These are phyloP conservation scores for Myotis pilosus DNA, from an alignment of 2,797 vertebrate genomes.

Conservation along the genomic window DNA sequence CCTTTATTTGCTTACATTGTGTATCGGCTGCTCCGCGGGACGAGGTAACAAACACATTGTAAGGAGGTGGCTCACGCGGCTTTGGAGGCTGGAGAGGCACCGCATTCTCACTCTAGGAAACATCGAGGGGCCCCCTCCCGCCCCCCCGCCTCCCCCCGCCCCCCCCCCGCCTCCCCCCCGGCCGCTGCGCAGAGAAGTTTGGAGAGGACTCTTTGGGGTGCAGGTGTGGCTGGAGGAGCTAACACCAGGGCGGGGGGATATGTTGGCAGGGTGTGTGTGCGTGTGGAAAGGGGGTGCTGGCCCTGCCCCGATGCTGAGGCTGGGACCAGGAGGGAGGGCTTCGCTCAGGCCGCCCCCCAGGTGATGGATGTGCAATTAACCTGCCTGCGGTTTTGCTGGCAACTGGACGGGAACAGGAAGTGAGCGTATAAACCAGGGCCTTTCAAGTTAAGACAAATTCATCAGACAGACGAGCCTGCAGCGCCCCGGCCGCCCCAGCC, in stretches of 20 bases:
- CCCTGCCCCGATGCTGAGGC: accelerated
- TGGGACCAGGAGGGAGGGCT: not conserved
- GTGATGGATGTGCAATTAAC: conserved; percentile 58
- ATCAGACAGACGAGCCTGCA: not conserved
- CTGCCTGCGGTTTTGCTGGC: conserved; percentile 66
- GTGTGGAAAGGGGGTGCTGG: not conserved
- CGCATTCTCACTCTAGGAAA: no score
- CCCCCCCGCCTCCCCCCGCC: no score
- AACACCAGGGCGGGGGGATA: not conserved
- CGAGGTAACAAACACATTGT: accelerated
- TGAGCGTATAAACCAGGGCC: conserved; percentile 27
- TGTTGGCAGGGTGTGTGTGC: not conserved
- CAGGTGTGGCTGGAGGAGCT: not conserved
- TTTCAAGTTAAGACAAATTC: conserved; percentile 68
- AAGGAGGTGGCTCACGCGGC: no score
- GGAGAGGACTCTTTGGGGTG: no score
- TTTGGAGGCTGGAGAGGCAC: no score
- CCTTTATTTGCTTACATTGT: no score
- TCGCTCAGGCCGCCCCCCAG: accelerated
- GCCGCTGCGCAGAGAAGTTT: not conserved
- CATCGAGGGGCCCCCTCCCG: accelerated
- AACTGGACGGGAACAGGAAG: conserved; percentile 62
- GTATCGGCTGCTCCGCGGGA: no score
- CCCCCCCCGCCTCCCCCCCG: no score
- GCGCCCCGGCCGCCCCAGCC: accelerated